These are phyloP conservation scores for Rhimphoctona megacephalus DNA, from an alignment of 2,888 invertebrate species.

Conservation along the genomic window DNA sequence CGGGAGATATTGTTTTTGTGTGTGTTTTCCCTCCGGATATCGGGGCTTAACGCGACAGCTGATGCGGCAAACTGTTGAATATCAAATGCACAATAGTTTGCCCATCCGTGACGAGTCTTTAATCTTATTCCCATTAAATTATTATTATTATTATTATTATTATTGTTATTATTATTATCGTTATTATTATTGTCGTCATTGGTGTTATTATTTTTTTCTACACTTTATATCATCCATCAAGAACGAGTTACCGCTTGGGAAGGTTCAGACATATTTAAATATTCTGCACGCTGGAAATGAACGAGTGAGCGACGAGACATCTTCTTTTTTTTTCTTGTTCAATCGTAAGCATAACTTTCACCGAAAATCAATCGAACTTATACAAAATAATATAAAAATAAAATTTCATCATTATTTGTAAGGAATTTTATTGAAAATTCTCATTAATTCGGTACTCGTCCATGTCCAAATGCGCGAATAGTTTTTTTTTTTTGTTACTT, in stretches of 20 bases:
- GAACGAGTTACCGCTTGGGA: constrained; percentile 60
- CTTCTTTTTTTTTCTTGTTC: background rate
- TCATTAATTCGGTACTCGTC: background rate
- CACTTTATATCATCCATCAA: constrained; percentile 29
- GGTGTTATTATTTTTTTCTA: constrained; percentile 19
- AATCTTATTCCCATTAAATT: constrained; percentile 56
- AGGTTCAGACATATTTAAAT: constrained; percentile 12
- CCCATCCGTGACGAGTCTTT: constrained; percentile 74
- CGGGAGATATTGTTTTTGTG: constrained; percentile 38
- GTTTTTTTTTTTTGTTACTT: background rate
- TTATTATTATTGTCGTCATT: constrained; percentile 41
- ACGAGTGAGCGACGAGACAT: background rate
- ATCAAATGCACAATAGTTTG: constrained; percentile 84
- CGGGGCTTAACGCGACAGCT: constrained; percentile 76
- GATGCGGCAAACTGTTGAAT: constrained; percentile 84
- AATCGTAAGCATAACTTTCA: background rate
- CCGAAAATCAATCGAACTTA: no score
- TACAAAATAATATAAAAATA: no score
- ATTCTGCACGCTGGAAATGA: background rate
- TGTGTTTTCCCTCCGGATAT: constrained; percentile 77
- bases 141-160: background rate
- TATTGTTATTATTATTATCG: constrained; percentile 32
- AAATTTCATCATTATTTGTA: no score
- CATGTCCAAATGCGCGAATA: background rate
- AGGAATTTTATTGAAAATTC: background rate